Evolutionary conservation across 2,888 invertebrate genomes (phyloP).

Genomic region (Cynaeus angustus): DNA sequence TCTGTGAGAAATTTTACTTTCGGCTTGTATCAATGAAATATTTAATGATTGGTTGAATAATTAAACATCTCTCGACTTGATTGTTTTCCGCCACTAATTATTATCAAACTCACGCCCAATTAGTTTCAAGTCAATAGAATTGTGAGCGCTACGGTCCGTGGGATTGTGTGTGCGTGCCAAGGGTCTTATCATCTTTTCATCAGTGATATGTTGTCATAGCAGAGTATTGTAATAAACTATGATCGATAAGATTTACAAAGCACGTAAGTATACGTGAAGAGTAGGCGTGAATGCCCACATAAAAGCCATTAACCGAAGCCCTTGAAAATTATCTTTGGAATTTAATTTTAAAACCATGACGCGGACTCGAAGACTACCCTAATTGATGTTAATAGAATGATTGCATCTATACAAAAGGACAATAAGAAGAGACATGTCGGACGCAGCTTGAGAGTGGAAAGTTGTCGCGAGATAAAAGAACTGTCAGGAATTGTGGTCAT

Average conservation of each 20-base stretch:
- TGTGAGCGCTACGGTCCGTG: conserved; percentile 34
- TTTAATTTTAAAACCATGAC: conserved; percentile 45
- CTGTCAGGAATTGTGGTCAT: conserved; percentile 34
- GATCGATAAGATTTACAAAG: conserved; percentile 47
- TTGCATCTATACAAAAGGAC: conserved; percentile 29
- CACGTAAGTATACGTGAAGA: conserved; percentile 37
- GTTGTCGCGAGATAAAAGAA: conserved; percentile 46
- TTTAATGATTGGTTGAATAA: conserved; percentile 40
- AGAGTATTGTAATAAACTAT: conserved; percentile 44
- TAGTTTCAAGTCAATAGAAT: conserved; percentile 45
- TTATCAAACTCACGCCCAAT: conserved; percentile 46
- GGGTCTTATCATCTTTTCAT: conserved; percentile 39
- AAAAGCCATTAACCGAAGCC: conserved; percentile 37
- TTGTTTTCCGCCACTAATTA: conserved; percentile 46
- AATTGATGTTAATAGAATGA: conserved; percentile 50
- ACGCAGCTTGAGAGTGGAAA: conserved; percentile 17
- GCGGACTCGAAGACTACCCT: conserved; percentile 22
- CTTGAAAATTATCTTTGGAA: conserved; percentile 48
- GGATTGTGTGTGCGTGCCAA: conserved; percentile 34
- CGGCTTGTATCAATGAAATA: conserved; percentile 36
- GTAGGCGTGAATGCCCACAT: conserved; percentile 43
- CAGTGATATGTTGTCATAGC: conserved; percentile 47
- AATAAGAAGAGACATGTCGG: conserved; percentile 9
- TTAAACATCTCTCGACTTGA: conserved; percentile 34
- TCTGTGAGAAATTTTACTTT: conserved; percentile 38